Percentiles rank a stretch among this genome's conserved stretches.
Evolutionary conservation across 2,113 vertebrate genomes (phyloP).

Genomic region (Macaca mulatta): DNA sequence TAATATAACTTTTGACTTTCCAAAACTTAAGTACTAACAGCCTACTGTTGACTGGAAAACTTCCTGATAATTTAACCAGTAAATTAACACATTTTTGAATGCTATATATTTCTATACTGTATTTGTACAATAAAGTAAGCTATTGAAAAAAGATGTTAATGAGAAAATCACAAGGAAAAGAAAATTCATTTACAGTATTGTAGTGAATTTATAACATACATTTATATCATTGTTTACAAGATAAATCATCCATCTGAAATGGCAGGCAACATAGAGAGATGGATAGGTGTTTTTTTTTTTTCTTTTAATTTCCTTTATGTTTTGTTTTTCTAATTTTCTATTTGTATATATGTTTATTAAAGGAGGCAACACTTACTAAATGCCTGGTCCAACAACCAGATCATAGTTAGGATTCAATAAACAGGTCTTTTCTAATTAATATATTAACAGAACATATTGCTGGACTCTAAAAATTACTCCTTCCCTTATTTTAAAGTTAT

Average conservation of each 20-base stretch:
- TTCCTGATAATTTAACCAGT: neutral
- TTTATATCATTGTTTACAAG: neutral
- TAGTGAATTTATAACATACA: neutral
- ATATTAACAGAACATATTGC: neutral
- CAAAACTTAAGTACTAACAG: neutral
- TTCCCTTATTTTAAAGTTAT: neutral
- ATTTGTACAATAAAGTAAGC: neutral
- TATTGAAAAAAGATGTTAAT: neutral
- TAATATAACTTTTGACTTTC: neutral
- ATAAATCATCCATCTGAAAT: neutral
- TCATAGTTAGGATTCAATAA: neutral
- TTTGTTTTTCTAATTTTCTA: neutral
- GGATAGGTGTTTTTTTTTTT: too few relatives aligned
- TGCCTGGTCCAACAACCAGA: neutral
- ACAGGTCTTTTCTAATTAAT: neutral
- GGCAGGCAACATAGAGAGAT: neutral
- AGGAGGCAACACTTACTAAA: neutral
- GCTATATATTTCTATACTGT: neutral
- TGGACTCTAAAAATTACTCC: neutral
- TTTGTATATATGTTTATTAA: neutral
- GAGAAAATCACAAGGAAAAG: neutral
- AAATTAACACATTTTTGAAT: neutral
- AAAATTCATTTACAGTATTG: neutral
- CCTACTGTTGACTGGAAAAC: neutral
- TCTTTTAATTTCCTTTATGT: neutral